Base-by-base conservation (phyloP, 2,888 invertebrate genomes). In the Schizotus pectinicornis region DNA sequence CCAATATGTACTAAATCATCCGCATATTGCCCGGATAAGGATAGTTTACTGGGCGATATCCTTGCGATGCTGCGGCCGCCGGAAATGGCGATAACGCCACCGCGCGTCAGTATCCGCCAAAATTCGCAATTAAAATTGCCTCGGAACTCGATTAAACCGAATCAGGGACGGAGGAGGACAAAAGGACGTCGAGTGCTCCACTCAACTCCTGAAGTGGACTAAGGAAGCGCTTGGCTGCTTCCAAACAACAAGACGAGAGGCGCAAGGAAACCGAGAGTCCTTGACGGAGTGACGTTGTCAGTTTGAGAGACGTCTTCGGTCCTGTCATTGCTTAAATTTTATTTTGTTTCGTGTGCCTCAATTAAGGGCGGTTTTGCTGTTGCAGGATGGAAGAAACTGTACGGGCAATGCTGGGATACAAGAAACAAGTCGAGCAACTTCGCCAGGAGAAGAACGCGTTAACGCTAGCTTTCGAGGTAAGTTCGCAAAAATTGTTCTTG, bases 381-480 rank as follows among this genome's bases (percentile, higher is more conserved):
- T 63, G 42, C 84, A 90, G 90, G 79, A 89, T 90, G 89, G 90
- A 90, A 81, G 90, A 90, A 79, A 87, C 88, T 64, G 88, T 90
- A 67, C 86, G 88, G 65, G 85, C 88, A 64, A 83, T 90, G 83
- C 81, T 90, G 77, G 88, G 88, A 71, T 88, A 89, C 81, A 90
- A 89, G 78, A 87, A 86, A 74, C 85, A 87, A 73, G 87, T 86
- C 74, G 89, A 89, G 75, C 88, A 88, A 82, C 79, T 90, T 80
- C 88, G 88, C 79, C 88, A 89, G 76, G 90, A 90, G 79, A 88
- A 89, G 76, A 84, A 85, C 61, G 85, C 88, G 31, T 79, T 89
- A 64, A 87, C 88, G 64, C 83, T 87, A 67, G 88, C 89, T 58
- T 87, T 89, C 75, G 89, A 90, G 86, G 90, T 90, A 73, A 82